Evolutionary conservation across 92 coral and sea anemone species (phyloP).

Genomic region (Pocillopora grandis): DNA sequence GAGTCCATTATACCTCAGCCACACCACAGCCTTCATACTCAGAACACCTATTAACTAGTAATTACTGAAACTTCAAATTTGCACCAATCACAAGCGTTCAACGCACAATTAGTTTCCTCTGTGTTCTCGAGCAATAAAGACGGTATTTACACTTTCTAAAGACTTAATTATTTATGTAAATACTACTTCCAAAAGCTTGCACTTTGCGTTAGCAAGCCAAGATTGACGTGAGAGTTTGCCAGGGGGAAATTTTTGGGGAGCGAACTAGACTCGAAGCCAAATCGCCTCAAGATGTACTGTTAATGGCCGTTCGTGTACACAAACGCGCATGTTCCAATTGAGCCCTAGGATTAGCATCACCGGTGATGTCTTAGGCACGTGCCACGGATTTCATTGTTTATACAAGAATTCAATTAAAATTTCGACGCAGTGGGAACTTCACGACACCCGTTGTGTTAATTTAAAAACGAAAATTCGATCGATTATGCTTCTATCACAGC

Average conservation of each 20-base stretch:
- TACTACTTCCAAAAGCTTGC: constrained; percentile 58
- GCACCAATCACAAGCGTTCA: constrained; percentile 45
- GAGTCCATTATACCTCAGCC: constrained; percentile 44
- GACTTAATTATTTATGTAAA: constrained; percentile 87
- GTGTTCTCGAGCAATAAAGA: constrained; percentile 64
- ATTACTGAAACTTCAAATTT: constrained; percentile 38
- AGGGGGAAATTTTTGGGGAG: not conserved
- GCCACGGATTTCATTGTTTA: constrained; percentile 72
- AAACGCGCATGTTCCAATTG: not conserved
- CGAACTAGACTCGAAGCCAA: not conserved
- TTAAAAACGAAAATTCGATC: not conserved
- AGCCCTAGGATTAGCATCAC: not conserved
- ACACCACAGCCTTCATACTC: constrained; percentile 26
- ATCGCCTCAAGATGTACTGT: not conserved
- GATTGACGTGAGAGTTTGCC: not conserved
- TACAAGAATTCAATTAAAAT: constrained; percentile 70
- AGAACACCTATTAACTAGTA: constrained; percentile 23
- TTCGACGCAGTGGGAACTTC: constrained; percentile 46
- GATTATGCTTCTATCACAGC: not conserved
- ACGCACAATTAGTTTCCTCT: constrained; percentile 63
- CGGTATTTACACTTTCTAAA: constrained; percentile 71
- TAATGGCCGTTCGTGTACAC: not conserved
- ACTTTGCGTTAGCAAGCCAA: constrained; percentile 30
- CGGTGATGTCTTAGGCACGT: constrained; percentile 61
- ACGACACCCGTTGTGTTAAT: constrained; percentile 41